Percentiles rank a stretch among this genome's conserved stretches.
Conservation (phyloP, 2,113 vertebrate species). For the Brachypodius melanocephalos region DNA sequence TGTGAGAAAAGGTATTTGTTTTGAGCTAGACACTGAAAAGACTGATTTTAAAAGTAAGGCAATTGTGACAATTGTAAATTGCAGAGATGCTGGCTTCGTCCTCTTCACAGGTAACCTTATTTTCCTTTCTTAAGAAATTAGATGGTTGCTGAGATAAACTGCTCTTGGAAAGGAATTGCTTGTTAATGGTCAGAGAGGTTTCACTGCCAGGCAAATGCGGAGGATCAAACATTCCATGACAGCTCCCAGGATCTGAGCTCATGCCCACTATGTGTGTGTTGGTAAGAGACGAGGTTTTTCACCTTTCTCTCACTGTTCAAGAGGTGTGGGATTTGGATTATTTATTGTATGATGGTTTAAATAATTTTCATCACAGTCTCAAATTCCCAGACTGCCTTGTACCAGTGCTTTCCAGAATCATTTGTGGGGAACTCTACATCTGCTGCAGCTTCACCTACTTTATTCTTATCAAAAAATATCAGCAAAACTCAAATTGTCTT, state of each 20-base stretch:
- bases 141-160: background rate
- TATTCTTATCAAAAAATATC: rapidly evolving
- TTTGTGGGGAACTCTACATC: background rate
- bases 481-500: background rate
- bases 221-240: background rate
- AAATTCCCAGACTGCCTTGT: rapidly evolving
- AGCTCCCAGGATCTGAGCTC: background rate
- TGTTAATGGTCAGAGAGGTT: background rate
- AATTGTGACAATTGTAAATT: background rate
- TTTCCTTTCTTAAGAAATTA: background rate
- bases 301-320: background rate
- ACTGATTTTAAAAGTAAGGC: background rate
- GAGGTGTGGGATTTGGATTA: background rate
- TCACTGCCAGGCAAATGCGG: background rate
- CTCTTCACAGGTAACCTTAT: background rate
- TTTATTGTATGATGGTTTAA: background rate
- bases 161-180: background rate
- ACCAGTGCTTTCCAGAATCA: background rate
- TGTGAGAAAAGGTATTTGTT: background rate
- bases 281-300: background rate
- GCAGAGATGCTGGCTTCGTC: background rate
- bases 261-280: rapidly evolving
- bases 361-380: background rate
- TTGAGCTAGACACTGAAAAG: background rate
- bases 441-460: background rate